Conservation (phyloP, 1,140 invertebrate species). For the Pseudomyrmex sp. region DNA sequence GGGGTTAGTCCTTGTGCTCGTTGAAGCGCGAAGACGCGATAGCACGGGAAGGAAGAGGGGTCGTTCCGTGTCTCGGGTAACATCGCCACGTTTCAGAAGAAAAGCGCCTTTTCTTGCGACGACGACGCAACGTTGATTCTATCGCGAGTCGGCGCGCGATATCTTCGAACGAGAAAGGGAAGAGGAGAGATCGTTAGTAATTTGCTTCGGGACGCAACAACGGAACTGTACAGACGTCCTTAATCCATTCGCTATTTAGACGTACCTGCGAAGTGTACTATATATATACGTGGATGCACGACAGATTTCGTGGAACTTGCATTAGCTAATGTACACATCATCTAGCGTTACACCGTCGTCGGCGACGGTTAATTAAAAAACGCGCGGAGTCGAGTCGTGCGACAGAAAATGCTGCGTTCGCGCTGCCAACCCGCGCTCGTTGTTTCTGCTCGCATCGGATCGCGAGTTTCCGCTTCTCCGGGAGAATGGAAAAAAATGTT, state of each 20-base stretch:
- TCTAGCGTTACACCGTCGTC: too few relatives aligned
- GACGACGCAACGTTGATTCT: constrained; percentile 41
- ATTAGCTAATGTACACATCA: too few relatives aligned
- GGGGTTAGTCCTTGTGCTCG: constrained; percentile 61
- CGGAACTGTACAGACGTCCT: neutral
- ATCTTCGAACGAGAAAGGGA: neutral
- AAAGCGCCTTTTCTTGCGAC: neutral
- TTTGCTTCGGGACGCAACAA: neutral
- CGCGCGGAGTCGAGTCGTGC: neutral
- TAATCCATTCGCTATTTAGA: neutral
- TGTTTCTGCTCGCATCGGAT: neutral
- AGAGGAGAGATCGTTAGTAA: neutral
- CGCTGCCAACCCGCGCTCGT: constrained; percentile 4
- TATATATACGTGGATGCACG: neutral
- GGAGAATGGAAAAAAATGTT: constrained; percentile 22
- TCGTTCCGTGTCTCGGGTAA: constrained; percentile 43
- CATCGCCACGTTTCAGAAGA: neutral
- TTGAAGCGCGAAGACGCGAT: constrained; percentile 68
- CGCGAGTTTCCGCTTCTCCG: neutral
- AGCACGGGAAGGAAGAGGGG: constrained; percentile 40
- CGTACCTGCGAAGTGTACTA: neutral
- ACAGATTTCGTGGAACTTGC: too few relatives aligned
- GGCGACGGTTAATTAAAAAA: neutral
- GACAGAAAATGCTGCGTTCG: neutral
- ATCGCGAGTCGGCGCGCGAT: neutral